Percentiles rank a stretch among this genome's conserved stretches.
These are phyloP conservation scores for Lagodon rhomboides DNA, from an alignment of 2,797 vertebrate genomes.

Conservation along the genomic window DNA sequence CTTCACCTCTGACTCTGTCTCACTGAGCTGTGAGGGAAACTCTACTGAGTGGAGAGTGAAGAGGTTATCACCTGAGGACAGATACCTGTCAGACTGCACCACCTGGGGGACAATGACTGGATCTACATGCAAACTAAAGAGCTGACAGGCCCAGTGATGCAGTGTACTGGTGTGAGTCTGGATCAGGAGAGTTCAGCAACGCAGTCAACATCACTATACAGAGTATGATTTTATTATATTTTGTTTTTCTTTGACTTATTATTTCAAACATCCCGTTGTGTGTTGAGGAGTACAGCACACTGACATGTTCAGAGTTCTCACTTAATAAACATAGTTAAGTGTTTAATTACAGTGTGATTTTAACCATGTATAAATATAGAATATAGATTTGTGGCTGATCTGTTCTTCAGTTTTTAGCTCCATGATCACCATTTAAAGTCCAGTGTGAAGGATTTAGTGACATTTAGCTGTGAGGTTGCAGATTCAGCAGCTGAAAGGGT, in stretches of 20 bases:
- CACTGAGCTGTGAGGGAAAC: constrained; percentile 60
- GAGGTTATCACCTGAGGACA: not conserved
- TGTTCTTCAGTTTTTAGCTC: no score
- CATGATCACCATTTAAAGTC: no score
- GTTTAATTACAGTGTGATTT: no score
- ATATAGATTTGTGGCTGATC: no score
- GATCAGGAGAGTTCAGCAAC: constrained; percentile 1
- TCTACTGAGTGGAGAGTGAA: constrained; percentile 51
- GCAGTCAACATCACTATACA: not conserved
- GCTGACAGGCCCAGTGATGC: accelerated
- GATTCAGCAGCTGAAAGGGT: no score
- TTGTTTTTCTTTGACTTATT: not conserved
- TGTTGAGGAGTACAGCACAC: not conserved
- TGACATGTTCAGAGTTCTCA: not conserved
- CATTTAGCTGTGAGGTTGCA: no score
- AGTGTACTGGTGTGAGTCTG: constrained; percentile 1
- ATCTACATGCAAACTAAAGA: not conserved
- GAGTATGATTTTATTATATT: not conserved
- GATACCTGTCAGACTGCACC: accelerated
- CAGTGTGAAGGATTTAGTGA: no score
- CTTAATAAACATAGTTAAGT: no score
- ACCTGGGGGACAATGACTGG: not conserved
- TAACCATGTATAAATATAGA: no score
- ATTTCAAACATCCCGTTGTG: not conserved
- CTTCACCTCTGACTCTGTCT: constrained; percentile 34